Percentiles rank a stretch among this genome's conserved stretches.
phyloP scores from a whole-genome alignment of 2,113 vertebrate species.

The Myotis yumanensis region DNA sequence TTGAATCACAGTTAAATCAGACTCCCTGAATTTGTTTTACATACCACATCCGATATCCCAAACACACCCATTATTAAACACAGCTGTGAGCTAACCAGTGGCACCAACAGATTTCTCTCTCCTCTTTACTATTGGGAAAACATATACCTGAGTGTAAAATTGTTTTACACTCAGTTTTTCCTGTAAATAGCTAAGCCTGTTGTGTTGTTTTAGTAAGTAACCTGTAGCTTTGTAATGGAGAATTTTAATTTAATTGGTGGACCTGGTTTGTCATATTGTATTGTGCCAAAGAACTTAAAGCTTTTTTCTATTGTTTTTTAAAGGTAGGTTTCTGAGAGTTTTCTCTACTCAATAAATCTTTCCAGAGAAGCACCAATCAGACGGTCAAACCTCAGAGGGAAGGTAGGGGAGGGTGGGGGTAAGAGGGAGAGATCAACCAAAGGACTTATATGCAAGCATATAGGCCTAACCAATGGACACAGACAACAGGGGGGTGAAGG shows the following conservation, averaged over 20 bases:
- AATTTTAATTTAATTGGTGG: conserved; percentile 44
- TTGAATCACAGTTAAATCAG: conserved; percentile 68
- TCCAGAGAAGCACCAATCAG: too few relatives aligned
- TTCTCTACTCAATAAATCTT: conserved; percentile 18
- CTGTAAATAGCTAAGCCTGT: conserved; percentile 48
- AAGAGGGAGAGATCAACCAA: too few relatives aligned
- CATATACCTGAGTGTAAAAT: neutral
- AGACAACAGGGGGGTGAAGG: too few relatives aligned
- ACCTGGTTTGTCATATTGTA: conserved; percentile 43
- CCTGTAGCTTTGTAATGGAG: neutral
- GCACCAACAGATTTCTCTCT: conserved; percentile 52
- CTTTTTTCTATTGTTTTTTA: neutral
- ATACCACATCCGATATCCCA: conserved; percentile 63
- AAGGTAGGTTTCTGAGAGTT: neutral
- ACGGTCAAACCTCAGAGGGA: too few relatives aligned
- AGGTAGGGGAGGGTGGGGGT: too few relatives aligned
- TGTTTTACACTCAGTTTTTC: too few relatives aligned
- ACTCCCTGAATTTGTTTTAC: conserved; percentile 56
- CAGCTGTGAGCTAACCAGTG: conserved; percentile 69
- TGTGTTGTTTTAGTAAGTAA: conserved; percentile 38
- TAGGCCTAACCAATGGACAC: too few relatives aligned
- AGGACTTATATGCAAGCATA: too few relatives aligned
- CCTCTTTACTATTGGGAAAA: conserved; percentile 62
- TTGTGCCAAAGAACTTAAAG: conserved; percentile 65
- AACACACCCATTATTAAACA: conserved; percentile 70